These are phyloP conservation scores for Apodemus sylvaticus DNA, from an alignment of 2,113 vertebrate genomes.

Conservation along the genomic window DNA sequence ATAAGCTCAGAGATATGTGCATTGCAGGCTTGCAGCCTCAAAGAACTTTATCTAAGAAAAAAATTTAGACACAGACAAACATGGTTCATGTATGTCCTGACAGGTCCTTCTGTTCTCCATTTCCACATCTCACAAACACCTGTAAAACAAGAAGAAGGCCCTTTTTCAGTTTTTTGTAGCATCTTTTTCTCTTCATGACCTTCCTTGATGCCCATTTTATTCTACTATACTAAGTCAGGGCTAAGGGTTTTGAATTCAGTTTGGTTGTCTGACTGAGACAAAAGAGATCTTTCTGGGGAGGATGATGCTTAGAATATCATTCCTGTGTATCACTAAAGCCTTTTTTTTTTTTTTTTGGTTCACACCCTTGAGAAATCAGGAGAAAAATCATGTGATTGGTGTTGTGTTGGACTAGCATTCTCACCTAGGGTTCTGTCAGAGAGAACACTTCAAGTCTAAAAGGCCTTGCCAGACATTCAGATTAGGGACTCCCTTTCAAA, in stretches of 20 bases:
- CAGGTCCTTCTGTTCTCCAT: slow-evolving; percentile 50
- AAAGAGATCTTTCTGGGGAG: not conserved
- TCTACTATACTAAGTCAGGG: not conserved
- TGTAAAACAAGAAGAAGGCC: slow-evolving; percentile 58
- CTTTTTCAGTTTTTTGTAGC: slow-evolving; percentile 59
- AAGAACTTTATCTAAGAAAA: slow-evolving; percentile 59
- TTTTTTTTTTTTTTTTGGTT: not conserved
- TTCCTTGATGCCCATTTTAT: slow-evolving; percentile 19
- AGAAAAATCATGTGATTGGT: slow-evolving; percentile 45
- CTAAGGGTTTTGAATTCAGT: slow-evolving; percentile 37
- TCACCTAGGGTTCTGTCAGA: slow-evolving; percentile 48
- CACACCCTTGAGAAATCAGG: slow-evolving; percentile 52
- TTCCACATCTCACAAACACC: not conserved
- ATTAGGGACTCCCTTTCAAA: not conserved
- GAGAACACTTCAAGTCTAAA: slow-evolving; percentile 7
- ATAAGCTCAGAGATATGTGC: slow-evolving; percentile 45
- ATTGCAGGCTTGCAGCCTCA: slow-evolving; percentile 48
- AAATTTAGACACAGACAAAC: slow-evolving; percentile 56
- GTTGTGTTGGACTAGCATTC: slow-evolving; percentile 58
- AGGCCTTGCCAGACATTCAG: not conserved
- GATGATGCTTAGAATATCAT: not conserved
- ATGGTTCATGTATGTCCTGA: slow-evolving; percentile 47
- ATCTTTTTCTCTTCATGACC: slow-evolving; percentile 21
- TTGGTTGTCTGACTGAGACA: not conserved
- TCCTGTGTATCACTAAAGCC: not conserved